phyloP scores from a whole-genome alignment of 2,797 vertebrate genomes.

The Aphelocoma californica region DNA sequence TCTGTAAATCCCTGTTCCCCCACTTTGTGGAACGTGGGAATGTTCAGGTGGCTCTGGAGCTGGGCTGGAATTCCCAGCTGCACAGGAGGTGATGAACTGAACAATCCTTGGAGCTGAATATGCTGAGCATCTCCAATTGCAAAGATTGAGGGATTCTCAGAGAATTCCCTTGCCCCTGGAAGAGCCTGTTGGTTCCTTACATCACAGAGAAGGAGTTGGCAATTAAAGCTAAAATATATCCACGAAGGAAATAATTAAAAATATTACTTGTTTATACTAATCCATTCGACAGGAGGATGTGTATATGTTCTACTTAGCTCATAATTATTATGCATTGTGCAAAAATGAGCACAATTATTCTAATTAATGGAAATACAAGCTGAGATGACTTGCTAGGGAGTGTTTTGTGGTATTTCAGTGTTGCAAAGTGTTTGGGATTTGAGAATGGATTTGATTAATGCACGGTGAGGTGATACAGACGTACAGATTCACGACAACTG shows the following conservation, averaged over 20 bases:
- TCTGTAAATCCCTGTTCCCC: background rate
- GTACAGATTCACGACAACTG: background rate
- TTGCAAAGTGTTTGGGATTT: background rate
- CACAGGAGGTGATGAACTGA: background rate
- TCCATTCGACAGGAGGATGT: background rate
- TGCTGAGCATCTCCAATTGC: background rate
- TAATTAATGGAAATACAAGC: background rate
- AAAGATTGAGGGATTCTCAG: background rate
- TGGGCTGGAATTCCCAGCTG: background rate
- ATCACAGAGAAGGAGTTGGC: background rate
- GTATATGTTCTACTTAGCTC: background rate
- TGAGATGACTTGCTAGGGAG: background rate
- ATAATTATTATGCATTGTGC: background rate
- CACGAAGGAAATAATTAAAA: slow-evolving; percentile 17
- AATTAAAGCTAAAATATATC: background rate
- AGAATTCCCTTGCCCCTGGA: background rate
- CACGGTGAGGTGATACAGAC: background rate
- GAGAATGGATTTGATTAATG: background rate
- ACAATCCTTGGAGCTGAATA: background rate
- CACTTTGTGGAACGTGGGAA: rapidly evolving
- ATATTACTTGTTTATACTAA: background rate
- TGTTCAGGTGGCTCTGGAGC: background rate
- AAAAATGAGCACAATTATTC: background rate
- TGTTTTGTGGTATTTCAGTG: background rate
- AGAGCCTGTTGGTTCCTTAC: background rate